Evolutionary conservation across 2,797 vertebrate genomes (phyloP).

Genomic region (Delichon dasypus): DNA sequence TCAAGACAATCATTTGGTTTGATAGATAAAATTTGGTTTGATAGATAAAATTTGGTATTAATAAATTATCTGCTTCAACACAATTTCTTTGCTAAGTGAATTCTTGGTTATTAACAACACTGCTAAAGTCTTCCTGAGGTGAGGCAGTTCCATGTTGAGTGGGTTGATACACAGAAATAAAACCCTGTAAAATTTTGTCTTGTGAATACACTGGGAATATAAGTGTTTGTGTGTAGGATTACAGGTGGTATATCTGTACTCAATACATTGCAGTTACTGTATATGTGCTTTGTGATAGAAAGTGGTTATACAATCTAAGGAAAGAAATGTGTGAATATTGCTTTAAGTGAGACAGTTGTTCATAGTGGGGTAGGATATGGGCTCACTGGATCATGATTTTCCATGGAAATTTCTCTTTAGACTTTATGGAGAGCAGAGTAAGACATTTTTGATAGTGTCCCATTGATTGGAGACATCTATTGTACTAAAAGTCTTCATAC

Average conservation of each 20-base stretch:
- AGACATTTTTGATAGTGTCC: neutral
- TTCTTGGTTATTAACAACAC: neutral
- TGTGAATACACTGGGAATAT: neutral
- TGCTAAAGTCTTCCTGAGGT: neutral
- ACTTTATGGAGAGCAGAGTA: neutral
- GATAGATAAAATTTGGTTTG: conserved; percentile 27
- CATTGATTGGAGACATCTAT: neutral
- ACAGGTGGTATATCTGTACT: neutral
- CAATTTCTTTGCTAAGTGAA: neutral
- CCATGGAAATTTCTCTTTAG: neutral
- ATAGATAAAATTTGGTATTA: neutral
- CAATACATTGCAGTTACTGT: neutral
- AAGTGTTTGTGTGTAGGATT: neutral
- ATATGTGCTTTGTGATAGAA: neutral
- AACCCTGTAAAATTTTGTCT: neutral
- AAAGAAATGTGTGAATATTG: neutral
- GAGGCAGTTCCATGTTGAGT: neutral
- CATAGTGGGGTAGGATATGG: neutral
- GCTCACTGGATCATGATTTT: neutral
- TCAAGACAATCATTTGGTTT: neutral
- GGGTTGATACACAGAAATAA: neutral
- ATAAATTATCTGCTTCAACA: neutral
- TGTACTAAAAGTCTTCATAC: neutral
- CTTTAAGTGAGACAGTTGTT: neutral
- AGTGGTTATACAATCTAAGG: neutral